Evolutionary conservation across 2,113 vertebrate species (phyloP).

Genomic region (Motacilla tschutschensis): DNA sequence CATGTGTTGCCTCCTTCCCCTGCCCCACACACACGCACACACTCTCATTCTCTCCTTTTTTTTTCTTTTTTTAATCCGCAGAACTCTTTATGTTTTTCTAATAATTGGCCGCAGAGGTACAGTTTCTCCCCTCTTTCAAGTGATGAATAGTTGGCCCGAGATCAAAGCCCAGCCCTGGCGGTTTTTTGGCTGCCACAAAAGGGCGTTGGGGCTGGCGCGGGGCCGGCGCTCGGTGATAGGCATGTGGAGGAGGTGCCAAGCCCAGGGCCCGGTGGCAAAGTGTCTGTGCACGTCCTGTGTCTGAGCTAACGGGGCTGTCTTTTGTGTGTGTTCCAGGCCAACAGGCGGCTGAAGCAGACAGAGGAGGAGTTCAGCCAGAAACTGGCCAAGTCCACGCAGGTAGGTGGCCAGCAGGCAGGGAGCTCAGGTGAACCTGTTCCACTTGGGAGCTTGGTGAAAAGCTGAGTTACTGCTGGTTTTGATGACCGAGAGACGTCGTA

Average conservation of each 20-base stretch:
- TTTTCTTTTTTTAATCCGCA: slow-evolving; percentile 16
- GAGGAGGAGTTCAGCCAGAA: slow-evolving; percentile 87
- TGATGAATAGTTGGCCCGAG: slow-evolving; percentile 89
- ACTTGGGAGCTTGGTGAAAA: not conserved
- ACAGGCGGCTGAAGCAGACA: slow-evolving; percentile 84
- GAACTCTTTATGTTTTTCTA: slow-evolving; percentile 77
- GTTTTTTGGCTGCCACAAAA: slow-evolving; percentile 83
- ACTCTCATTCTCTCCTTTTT: not conserved
- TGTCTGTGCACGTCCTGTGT: slow-evolving; percentile 70
- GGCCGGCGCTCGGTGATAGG: slow-evolving; percentile 76
- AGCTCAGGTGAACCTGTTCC: not conserved
- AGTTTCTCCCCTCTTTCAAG: slow-evolving; percentile 84
- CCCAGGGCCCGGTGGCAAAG: slow-evolving; percentile 75
- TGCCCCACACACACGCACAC: not conserved
- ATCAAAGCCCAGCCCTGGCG: slow-evolving; percentile 83
- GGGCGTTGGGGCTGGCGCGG: slow-evolving; percentile 77
- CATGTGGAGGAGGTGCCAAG: slow-evolving; percentile 76
- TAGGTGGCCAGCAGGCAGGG: slow-evolving; percentile 66
- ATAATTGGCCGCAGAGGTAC: slow-evolving; percentile 81
- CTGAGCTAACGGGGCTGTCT: slow-evolving; percentile 70
- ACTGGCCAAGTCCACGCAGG: slow-evolving; percentile 86
- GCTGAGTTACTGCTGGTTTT: not conserved
- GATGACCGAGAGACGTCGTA: not conserved
- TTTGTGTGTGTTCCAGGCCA: slow-evolving; percentile 81
- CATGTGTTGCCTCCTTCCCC: not conserved